Evolutionary conservation across 2,113 vertebrate genomes (phyloP).

Genomic region (Cheirogaleus medius): DNA sequence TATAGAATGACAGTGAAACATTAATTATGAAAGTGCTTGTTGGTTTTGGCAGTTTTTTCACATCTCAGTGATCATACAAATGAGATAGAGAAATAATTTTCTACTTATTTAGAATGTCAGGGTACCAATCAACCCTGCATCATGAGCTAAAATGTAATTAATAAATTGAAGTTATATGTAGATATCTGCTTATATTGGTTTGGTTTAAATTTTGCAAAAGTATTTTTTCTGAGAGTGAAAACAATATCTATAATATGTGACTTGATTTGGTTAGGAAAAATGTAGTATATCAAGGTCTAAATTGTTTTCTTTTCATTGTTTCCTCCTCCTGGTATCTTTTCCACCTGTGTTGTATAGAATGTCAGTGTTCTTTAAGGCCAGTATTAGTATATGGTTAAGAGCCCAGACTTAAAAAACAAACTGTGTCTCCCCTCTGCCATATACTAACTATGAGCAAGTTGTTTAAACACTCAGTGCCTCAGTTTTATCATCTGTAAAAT

Average conservation of each 20-base stretch:
- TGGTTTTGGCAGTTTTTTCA: not conserved
- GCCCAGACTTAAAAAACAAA: not conserved
- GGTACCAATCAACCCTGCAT: not conserved
- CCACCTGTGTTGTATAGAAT: not conserved
- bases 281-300: not conserved
- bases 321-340: not conserved
- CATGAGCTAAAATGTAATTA: slow-evolving; percentile 4
- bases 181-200: not conserved
- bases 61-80: slow-evolving; percentile 12
- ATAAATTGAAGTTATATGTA: not conserved
- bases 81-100: slow-evolving; percentile 29
- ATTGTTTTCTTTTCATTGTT: not conserved
- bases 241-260: not conserved
- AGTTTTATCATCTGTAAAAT: not conserved
- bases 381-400: not conserved
- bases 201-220: slow-evolving; percentile 28
- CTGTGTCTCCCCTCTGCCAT: not conserved
- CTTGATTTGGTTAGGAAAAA: not conserved
- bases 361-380: not conserved
- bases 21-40: slow-evolving; percentile 26
- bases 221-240: not conserved
- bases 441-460: not conserved
- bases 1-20: slow-evolving; percentile 13
- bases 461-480: not conserved
- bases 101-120: slow-evolving; percentile 32